These are phyloP conservation scores for Bubo bubo DNA, from an alignment of 2,113 vertebrate species.

Conservation along the genomic window DNA sequence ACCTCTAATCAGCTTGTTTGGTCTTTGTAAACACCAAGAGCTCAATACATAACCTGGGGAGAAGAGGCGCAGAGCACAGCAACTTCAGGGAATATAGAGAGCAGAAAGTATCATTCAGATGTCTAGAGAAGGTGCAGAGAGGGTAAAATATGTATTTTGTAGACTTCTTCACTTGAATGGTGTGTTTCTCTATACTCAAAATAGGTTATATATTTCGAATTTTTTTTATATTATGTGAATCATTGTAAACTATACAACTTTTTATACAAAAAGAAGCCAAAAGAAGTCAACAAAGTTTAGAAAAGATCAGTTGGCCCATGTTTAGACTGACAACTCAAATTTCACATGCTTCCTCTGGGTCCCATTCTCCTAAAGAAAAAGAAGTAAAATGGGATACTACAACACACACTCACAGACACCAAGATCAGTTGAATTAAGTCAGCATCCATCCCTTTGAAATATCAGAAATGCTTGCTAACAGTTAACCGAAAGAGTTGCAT, in stretches of 20 bases:
- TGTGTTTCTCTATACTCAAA: neutral
- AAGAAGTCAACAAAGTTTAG: neutral
- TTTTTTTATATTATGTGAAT: neutral
- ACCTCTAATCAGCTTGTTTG: neutral
- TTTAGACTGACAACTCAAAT: neutral
- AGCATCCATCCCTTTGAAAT: neutral
- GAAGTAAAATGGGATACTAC: neutral
- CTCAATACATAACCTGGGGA: neutral
- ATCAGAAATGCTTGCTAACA: neutral
- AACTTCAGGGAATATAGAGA: neutral
- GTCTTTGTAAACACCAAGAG: neutral
- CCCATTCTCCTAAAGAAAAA: neutral
- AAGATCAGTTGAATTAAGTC: neutral
- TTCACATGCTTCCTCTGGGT: neutral
- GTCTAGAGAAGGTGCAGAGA: neutral
- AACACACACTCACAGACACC: neutral
- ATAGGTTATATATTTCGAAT: neutral
- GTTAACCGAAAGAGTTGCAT: neutral
- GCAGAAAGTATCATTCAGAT: neutral
- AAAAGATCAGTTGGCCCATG: neutral
- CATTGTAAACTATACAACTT: neutral
- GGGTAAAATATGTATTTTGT: neutral
- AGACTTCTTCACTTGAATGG: neutral
- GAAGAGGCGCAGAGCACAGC: neutral
- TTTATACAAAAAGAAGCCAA: neutral